Conservation (phyloP, 2,113 vertebrate genomes). For the Indicator indicator region DNA sequence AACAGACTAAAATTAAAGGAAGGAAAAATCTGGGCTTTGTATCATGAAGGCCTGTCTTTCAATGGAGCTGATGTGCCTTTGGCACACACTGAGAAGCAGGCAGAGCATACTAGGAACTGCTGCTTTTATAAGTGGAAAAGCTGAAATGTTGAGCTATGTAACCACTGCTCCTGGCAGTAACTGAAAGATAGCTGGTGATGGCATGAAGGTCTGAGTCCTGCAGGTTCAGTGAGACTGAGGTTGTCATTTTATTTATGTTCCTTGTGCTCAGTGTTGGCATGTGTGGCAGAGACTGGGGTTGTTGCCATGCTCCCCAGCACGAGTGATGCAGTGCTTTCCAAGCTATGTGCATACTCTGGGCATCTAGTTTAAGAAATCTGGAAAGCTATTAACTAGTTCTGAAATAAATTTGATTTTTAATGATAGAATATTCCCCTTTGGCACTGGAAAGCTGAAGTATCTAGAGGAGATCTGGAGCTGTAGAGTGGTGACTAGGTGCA, state of each 20-base stretch:
- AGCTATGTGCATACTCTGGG: fast-evolving
- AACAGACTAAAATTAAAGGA: constrained; percentile 3
- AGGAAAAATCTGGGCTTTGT: neutral
- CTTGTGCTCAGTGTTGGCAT: neutral
- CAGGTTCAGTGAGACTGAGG: neutral
- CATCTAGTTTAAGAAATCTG: neutral
- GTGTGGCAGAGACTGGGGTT: neutral
- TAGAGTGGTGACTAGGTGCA: neutral
- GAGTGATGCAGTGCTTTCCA: neutral
- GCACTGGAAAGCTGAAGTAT: neutral
- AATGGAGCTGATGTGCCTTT: neutral
- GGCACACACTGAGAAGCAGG: neutral
- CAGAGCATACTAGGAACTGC: neutral
- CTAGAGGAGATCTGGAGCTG: neutral
- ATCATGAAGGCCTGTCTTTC: neutral
- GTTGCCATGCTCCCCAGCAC: neutral
- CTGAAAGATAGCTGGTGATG: neutral
- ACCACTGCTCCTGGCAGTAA: neutral
- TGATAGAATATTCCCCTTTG: neutral
- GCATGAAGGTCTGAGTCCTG: neutral
- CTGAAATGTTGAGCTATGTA: neutral
- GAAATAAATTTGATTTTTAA: neutral
- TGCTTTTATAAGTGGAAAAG: neutral
- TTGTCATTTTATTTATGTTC: neutral
- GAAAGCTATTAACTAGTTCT: neutral